Conservation (phyloP, 2,888 invertebrate genomes). For the Heliothis peltigera region DNA sequence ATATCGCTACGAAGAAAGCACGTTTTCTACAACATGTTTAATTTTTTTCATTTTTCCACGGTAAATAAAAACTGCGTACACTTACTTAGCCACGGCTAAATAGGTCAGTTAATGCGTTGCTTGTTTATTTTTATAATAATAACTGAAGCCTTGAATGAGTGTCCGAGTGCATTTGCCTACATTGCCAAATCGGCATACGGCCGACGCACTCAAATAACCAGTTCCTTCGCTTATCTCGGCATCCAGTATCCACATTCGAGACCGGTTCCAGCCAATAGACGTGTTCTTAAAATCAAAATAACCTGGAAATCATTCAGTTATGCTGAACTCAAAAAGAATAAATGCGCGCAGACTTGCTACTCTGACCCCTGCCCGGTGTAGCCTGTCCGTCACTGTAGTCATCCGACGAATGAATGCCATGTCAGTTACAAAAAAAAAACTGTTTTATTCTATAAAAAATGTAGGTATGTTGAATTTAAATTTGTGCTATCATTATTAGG, state of each 20-base stretch:
- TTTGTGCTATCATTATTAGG: constrained; percentile 35
- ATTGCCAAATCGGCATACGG: constrained; percentile 73
- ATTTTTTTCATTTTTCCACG: constrained; percentile 53
- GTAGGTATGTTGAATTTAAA: constrained; percentile 49
- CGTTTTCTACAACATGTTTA: constrained; percentile 50
- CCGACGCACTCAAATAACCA: constrained; percentile 74
- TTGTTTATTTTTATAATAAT: constrained; percentile 58
- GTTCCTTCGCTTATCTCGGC: constrained; percentile 74
- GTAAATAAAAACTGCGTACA: constrained; percentile 34
- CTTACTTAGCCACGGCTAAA: constrained; percentile 55
- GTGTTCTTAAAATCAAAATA: constrained; percentile 67
- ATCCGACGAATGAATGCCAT: constrained; percentile 42
- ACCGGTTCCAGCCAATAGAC: constrained; percentile 74
- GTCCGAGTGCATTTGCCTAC: constrained; percentile 71
- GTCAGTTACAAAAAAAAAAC: constrained; percentile 38
- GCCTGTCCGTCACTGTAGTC: constrained; percentile 45
- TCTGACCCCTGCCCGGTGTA: constrained; percentile 52
- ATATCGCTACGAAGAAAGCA: constrained; percentile 29
- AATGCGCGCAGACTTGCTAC: constrained; percentile 30
- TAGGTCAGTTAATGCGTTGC: constrained; percentile 48
- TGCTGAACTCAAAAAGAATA: constrained; percentile 50
- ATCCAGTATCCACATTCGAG: constrained; percentile 69
- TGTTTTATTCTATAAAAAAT: constrained; percentile 40
- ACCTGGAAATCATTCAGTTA: constrained; percentile 66
- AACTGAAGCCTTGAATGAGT: constrained; percentile 58